A percentile compares a stretch with the other conserved stretches of the same genome.
Evolutionary conservation across 2,797 vertebrate genomes (phyloP).

Genomic region (Nyctalus aviator): DNA sequence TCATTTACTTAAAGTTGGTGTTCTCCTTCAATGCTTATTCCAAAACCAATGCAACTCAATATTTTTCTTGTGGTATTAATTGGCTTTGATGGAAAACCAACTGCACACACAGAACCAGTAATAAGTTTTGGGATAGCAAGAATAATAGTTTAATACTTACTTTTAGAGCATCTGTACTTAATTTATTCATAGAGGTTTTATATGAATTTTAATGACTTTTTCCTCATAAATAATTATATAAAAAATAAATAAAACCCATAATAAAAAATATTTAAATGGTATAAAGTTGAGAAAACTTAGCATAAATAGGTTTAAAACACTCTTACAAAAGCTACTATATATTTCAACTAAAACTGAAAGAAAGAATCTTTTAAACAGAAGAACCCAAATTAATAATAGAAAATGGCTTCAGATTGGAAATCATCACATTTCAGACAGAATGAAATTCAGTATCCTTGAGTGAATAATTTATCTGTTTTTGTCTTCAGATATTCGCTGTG

Average conservation of each 20-base stretch:
- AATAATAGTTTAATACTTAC: neutral
- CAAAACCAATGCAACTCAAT: neutral
- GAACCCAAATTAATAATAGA: neutral
- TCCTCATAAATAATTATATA: neutral
- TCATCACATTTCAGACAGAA: constrained; percentile 25
- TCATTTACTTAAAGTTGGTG: neutral
- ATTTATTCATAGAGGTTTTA: neutral
- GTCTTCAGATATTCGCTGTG: neutral
- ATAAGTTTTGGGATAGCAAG: neutral
- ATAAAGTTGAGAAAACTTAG: neutral
- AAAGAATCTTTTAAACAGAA: neutral
- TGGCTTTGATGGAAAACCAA: neutral
- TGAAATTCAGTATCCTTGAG: neutral
- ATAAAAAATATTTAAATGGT: constrained; percentile 5
- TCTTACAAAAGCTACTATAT: neutral
- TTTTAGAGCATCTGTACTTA: neutral
- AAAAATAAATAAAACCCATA: neutral
- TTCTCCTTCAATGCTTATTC: neutral
- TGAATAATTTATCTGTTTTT: neutral
- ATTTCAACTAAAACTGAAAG: constrained; percentile 7
- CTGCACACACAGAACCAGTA: neutral
- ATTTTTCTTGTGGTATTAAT: neutral
- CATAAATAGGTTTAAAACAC: neutral
- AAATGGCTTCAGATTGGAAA: constrained; percentile 13
- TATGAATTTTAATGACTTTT: neutral